Percentiles rank a stretch among this genome's conserved stretches.
These are phyloP conservation scores for Drosophila truncata DNA, from an alignment of 1,140 invertebrate species.

Conservation along the genomic window DNA sequence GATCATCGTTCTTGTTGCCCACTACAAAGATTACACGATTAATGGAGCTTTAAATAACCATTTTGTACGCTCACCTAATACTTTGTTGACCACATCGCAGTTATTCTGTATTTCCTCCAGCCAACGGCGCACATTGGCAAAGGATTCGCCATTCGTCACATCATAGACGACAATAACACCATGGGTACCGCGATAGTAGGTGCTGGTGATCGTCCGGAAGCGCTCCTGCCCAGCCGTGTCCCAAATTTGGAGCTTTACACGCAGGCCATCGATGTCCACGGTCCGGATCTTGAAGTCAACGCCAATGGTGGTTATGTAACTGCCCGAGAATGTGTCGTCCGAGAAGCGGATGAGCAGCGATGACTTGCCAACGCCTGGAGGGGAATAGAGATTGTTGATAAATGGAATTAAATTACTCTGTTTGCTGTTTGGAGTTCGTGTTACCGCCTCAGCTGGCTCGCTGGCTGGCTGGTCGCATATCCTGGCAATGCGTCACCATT, in stretches of 20 bases:
- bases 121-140: constrained; percentile 99
- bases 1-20: constrained; percentile 99
- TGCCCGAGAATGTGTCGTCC: constrained; percentile 99
- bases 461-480: constrained; percentile 3
- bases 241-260: constrained; percentile 99
- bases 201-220: constrained; percentile 87
- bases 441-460: constrained; percentile 1
- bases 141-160: constrained; percentile 99
- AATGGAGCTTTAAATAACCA: no score
- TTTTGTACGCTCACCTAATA: constrained; percentile 90
- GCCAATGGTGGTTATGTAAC: constrained; percentile 99
- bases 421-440: not conserved
- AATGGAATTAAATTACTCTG: not conserved
- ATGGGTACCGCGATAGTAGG: constrained; percentile 99
- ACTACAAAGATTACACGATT: constrained; percentile 87
- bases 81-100: constrained; percentile 99
- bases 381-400: constrained; percentile 51
- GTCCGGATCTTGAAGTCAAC: constrained; percentile 99
- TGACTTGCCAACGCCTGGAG: constrained; percentile 98
- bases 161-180: constrained; percentile 99
- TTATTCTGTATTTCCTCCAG: constrained; percentile 99
- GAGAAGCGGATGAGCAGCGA: constrained; percentile 98
- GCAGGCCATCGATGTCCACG: constrained; percentile 96
- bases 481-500: constrained; percentile 34
- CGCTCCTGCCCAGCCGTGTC: constrained; percentile 96